Percentiles rank a stretch among this genome's conserved stretches.
Conservation (phyloP, 2,113 vertebrate genomes). For the Chaenogobius annularis region DNA sequence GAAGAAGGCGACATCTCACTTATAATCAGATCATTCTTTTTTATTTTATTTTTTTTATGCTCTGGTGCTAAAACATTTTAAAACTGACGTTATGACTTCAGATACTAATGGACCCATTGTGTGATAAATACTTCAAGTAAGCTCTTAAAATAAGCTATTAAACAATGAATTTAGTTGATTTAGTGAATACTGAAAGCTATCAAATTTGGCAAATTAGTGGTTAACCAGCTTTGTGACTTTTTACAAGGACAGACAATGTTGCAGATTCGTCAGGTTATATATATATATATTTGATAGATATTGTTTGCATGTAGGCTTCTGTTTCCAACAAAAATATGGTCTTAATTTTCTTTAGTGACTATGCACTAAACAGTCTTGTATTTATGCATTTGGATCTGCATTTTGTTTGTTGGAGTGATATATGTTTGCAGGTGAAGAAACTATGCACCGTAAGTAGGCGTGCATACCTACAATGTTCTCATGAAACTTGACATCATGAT, state of each 20-base stretch:
- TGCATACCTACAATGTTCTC: conserved; percentile 43
- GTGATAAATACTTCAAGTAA: conserved; percentile 53
- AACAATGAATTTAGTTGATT: conserved; percentile 40
- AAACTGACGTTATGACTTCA: conserved; percentile 3
- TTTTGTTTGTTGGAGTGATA: conserved; percentile 37
- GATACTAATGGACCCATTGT: neutral
- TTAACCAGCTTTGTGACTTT: conserved; percentile 25
- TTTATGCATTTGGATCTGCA: conserved; percentile 72
- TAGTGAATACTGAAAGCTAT: conserved; percentile 47
- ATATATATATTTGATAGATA: neutral
- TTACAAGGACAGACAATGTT: neutral
- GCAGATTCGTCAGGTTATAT: neutral
- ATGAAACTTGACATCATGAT: conserved; percentile 47
- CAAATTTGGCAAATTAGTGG: conserved; percentile 31
- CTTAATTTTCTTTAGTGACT: conserved; percentile 60
- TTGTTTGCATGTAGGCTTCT: conserved; percentile 24
- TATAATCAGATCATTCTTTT: conserved; percentile 8
- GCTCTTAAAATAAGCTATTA: conserved; percentile 67
- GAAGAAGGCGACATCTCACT: conserved; percentile 28
- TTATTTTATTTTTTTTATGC: conserved; percentile 18
- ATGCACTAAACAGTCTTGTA: conserved; percentile 68
- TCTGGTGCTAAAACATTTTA: neutral
- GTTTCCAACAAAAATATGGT: conserved; percentile 48
- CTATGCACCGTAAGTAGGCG: conserved; percentile 63
- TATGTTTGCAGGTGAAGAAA: conserved; percentile 47